These are phyloP conservation scores for Hybognathus amarus DNA, from an alignment of 2,797 vertebrate species.

Conservation along the genomic window DNA sequence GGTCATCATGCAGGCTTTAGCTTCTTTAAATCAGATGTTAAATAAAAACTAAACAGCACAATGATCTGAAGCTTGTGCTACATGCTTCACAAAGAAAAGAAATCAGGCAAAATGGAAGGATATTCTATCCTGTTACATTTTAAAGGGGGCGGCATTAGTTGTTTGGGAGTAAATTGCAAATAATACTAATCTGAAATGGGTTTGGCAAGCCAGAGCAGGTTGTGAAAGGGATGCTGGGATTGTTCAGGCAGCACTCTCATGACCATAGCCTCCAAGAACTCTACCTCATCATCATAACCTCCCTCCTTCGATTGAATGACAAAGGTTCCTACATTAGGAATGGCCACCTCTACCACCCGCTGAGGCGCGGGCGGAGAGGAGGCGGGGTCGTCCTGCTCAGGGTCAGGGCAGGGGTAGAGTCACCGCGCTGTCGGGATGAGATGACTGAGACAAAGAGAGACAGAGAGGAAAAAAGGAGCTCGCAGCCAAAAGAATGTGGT, in stretches of 20 bases:
- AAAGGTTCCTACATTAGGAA: conserved; percentile 93
- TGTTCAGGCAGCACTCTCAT: conserved; percentile 30
- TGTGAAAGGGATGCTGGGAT: conserved; percentile 33
- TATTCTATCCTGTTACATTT: neutral
- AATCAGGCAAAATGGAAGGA: neutral
- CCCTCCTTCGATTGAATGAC: conserved; percentile 94
- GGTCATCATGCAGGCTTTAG: conserved; percentile 19
- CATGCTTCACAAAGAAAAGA: neutral
- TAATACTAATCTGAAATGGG: conserved; percentile 25
- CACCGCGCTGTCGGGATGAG: conserved; percentile 68
- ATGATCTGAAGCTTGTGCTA: conserved; percentile 19
- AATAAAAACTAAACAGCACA: conserved; percentile 13
- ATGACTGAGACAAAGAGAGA: conserved; percentile 73
- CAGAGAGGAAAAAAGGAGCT: conserved; percentile 60
- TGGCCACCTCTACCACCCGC: conserved; percentile 92
- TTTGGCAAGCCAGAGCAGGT: conserved; percentile 26
- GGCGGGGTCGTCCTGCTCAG: conserved; percentile 70
- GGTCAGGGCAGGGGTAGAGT: conserved; percentile 65
- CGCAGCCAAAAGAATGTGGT: neutral
- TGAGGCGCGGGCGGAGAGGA: conserved; percentile 79
- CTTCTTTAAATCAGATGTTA: neutral
- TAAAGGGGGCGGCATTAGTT: neutral
- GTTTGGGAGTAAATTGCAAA: conserved; percentile 11
- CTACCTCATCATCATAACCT: conserved; percentile 99
- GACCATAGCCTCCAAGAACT: conserved; percentile 51